Conservation (phyloP, 2,113 vertebrate species). For the Poecile atricapillus region DNA sequence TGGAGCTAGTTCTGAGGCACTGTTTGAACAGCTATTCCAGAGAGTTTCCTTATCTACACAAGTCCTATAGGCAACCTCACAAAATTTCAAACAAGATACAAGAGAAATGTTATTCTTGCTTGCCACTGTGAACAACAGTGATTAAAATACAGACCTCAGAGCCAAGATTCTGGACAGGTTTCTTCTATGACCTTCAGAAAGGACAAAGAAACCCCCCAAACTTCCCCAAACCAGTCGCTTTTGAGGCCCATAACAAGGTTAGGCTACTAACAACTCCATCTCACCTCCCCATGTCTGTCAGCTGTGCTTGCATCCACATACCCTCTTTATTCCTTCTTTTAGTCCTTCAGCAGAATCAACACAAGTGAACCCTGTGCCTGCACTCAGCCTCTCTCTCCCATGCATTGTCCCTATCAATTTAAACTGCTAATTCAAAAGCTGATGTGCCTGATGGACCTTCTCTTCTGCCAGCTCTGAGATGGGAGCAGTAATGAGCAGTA, state of each 20-base stretch:
- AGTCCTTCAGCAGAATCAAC: background rate
- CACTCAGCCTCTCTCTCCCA: background rate
- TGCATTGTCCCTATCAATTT: background rate
- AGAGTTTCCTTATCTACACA: background rate
- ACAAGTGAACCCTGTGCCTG: background rate
- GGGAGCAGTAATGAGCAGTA: background rate
- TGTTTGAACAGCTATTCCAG: background rate
- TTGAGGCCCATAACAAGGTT: background rate
- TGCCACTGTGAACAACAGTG: background rate
- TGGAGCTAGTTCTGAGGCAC: background rate
- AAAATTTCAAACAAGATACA: background rate
- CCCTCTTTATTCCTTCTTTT: background rate
- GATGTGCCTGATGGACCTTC: background rate
- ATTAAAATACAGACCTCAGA: background rate
- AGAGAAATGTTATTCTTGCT: background rate
- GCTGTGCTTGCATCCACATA: background rate
- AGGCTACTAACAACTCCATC: background rate
- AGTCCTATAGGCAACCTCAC: background rate
- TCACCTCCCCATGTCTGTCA: background rate
- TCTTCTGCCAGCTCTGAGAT: background rate
- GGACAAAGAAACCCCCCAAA: background rate
- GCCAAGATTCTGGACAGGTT: background rate
- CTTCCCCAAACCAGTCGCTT: background rate
- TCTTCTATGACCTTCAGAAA: background rate
- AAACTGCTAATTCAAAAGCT: background rate